Percentiles rank a stretch among this genome's conserved stretches.
Evolutionary conservation across 2,888 invertebrate species (phyloP).

Genomic region (Acrobasis repandana): DNA sequence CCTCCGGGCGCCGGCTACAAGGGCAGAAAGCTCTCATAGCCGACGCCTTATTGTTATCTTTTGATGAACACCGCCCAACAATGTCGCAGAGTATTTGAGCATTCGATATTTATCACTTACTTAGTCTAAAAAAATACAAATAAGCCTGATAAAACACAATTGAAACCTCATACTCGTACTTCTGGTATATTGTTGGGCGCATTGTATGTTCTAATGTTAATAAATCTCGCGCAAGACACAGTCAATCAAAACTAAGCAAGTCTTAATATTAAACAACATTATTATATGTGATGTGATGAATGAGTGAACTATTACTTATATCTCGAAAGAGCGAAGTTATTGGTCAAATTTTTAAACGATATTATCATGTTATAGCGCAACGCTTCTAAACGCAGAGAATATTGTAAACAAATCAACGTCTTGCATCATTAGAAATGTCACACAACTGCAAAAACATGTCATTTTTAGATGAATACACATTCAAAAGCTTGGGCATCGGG

Average conservation of each 20-base stretch:
- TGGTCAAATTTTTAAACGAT: no score
- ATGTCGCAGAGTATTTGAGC: background rate
- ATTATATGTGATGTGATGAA: no score
- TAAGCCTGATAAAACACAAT: background rate
- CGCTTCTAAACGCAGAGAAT: no score
- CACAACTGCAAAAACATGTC: background rate
- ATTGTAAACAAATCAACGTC: background rate
- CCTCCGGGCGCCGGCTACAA: background rate
- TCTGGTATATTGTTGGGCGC: background rate
- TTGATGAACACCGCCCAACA: background rate
- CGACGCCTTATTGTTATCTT: background rate
- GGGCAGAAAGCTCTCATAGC: no score
- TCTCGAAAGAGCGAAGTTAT: no score
- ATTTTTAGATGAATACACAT: background rate
- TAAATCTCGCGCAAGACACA: background rate
- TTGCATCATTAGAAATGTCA: background rate
- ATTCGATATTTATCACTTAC: no score
- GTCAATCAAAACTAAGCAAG: background rate
- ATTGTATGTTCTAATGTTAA: background rate
- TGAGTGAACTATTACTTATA: no score
- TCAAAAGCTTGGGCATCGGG: background rate
- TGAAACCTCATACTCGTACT: background rate
- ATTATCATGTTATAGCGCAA: no score
- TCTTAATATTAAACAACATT: no score
- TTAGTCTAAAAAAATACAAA: no score